Evolutionary conservation across 2,888 invertebrate species (phyloP).

Genomic region (Xanthorhoe designata): DNA sequence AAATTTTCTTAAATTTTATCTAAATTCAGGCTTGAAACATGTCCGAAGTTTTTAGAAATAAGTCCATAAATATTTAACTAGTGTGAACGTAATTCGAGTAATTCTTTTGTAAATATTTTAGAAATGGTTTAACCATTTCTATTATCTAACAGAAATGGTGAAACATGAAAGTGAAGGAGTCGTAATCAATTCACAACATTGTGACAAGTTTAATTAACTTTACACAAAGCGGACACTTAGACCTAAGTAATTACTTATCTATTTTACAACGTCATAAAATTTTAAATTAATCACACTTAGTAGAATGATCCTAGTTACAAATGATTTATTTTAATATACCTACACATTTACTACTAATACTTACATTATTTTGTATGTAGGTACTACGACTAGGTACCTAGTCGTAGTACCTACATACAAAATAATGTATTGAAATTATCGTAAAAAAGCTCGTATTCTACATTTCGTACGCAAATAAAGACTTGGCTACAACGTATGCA

Average conservation of each 20-base stretch:
- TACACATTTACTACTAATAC: too few species aligned
- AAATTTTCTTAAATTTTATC: too few species aligned
- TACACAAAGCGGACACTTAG: slow-evolving; percentile 22
- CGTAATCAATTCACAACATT: slow-evolving; percentile 27
- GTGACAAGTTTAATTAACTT: slow-evolving; percentile 26
- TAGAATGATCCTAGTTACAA: background rate
- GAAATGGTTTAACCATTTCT: background rate
- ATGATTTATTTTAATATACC: too few species aligned
- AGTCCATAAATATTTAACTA: too few species aligned
- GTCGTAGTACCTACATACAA: too few species aligned
- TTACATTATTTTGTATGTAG: too few species aligned
- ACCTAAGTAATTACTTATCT: background rate
- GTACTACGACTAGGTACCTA: too few species aligned
- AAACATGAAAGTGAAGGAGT: slow-evolving; percentile 28
- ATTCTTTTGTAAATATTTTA: too few species aligned
- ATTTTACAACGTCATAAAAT: background rate
- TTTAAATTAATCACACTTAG: background rate
- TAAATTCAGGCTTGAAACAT: too few species aligned
- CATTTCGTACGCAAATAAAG: background rate
- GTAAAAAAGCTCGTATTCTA: background rate
- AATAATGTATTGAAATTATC: too few species aligned
- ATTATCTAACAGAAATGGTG: slow-evolving; percentile 11
- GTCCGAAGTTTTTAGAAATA: too few species aligned
- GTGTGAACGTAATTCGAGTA: too few species aligned
- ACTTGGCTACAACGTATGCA: slow-evolving; percentile 8